Percentiles rank a stretch among this genome's conserved stretches.
Evolutionary conservation across 2,113 vertebrate species (phyloP).

Genomic region (Promerops cafer): DNA sequence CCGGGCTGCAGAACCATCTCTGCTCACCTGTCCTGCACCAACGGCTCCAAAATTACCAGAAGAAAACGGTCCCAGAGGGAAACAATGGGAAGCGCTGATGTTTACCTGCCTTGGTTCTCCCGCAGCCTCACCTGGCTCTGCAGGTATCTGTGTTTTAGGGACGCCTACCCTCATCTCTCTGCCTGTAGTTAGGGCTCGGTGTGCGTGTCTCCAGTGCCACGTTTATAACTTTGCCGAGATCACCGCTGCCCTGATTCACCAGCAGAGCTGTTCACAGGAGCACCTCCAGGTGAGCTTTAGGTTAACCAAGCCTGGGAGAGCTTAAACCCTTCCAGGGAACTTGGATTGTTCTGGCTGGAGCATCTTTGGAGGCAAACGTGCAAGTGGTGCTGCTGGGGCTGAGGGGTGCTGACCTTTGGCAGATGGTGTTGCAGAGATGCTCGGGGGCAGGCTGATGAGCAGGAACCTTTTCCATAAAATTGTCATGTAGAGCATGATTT

Average conservation of each 20-base stretch:
- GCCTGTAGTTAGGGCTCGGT: background rate
- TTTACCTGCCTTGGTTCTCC: background rate
- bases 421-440: slow-evolving; percentile 24
- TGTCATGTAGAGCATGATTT: background rate
- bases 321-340: background rate
- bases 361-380: background rate
- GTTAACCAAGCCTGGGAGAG: background rate
- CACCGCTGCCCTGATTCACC: background rate
- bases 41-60: background rate
- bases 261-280: background rate
- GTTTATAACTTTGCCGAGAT: background rate
- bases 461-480: background rate
- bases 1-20: background rate
- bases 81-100: background rate
- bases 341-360: background rate
- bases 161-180: background rate
- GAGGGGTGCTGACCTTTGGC: slow-evolving; percentile 15
- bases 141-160: background rate
- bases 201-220: fast-evolving
- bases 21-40: background rate
- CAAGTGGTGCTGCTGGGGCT: background rate
- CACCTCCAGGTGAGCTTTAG: background rate
- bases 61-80: background rate
- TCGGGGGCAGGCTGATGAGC: background rate
- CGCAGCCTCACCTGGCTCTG: background rate